phyloP scores from a whole-genome alignment of 2,113 vertebrate genomes.

The Tachysurus vachellii region DNA sequence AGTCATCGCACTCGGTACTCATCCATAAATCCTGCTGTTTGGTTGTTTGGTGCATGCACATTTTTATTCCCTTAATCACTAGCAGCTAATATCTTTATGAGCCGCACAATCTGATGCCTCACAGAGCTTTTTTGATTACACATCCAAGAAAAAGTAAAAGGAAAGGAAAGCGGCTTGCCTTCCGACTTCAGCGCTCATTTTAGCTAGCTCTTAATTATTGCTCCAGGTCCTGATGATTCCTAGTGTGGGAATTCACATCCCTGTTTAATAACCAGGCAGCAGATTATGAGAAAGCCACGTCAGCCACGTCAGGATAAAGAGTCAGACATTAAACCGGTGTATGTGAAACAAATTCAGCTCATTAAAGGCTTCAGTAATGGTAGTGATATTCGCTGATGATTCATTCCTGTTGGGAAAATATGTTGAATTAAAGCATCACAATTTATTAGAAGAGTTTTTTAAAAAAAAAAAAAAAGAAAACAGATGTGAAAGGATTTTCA shows the following conservation, averaged over 20 bases:
- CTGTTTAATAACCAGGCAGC: slow-evolving; percentile 44
- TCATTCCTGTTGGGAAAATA: background rate
- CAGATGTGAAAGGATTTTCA: background rate
- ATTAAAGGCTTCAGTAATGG: background rate
- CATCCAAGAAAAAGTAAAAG: background rate
- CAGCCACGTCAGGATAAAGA: background rate
- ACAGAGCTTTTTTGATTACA: background rate
- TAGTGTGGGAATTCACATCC: slow-evolving; percentile 55
- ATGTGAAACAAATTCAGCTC: background rate
- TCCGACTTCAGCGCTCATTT: background rate
- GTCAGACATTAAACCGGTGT: background rate
- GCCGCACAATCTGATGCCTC: background rate
- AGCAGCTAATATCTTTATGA: background rate
- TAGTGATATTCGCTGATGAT: background rate
- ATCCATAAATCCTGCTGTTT: background rate
- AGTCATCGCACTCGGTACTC: background rate
- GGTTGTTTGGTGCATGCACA: background rate
- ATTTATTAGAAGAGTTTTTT: background rate
- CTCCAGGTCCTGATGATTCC: slow-evolving; percentile 8
- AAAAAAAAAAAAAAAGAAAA: background rate
- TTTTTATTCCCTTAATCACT: background rate
- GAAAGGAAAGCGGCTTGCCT: background rate
- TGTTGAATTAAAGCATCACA: background rate
- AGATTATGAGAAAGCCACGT: slow-evolving; percentile 49
- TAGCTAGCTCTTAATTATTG: background rate